Percentiles rank a stretch among this genome's conserved stretches.
Conservation (phyloP, 1,140 invertebrate species). For the Aradophagus sp. region DNA sequence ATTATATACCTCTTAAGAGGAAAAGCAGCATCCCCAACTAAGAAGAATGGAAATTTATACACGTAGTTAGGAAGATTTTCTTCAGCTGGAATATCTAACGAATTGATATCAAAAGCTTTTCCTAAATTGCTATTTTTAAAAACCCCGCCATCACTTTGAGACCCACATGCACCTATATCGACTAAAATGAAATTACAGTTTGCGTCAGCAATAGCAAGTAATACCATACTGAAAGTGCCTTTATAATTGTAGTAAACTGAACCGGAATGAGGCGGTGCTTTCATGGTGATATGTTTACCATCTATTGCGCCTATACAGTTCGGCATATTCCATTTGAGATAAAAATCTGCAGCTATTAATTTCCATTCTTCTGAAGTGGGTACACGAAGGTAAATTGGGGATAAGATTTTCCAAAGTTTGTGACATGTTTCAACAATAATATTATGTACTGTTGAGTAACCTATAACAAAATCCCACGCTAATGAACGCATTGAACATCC, state of each 20-base stretch:
- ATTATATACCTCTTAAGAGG: conserved; percentile 66
- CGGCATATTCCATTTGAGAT: conserved; percentile 1
- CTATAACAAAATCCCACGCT: neutral
- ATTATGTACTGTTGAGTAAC: neutral
- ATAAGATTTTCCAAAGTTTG: neutral
- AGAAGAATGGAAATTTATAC: conserved; percentile 49
- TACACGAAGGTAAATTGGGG: neutral
- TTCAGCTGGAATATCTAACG: conserved; percentile 18
- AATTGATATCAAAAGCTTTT: conserved; percentile 17
- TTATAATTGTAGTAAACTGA: conserved; percentile 75
- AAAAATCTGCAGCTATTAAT: neutral
- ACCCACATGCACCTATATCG: conserved; percentile 45
- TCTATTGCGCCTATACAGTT: too few species aligned
- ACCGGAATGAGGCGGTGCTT: conserved; percentile 5
- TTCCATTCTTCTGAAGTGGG: neutral
- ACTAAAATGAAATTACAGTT: conserved; percentile 47
- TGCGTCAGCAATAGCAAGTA: conserved; percentile 66
- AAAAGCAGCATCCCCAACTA: conserved; percentile 74
- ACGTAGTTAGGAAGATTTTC: conserved; percentile 31
- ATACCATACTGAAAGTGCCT: conserved; percentile 68
- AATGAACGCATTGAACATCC: neutral
- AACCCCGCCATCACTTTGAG: conserved; percentile 44
- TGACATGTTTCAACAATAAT: conserved; percentile 1
- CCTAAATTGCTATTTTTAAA: conserved; percentile 45
- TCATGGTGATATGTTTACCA: neutral